Base-by-base conservation (phyloP, 2,797 vertebrate species). In the Pantherophis alleghaniensis region DNA sequence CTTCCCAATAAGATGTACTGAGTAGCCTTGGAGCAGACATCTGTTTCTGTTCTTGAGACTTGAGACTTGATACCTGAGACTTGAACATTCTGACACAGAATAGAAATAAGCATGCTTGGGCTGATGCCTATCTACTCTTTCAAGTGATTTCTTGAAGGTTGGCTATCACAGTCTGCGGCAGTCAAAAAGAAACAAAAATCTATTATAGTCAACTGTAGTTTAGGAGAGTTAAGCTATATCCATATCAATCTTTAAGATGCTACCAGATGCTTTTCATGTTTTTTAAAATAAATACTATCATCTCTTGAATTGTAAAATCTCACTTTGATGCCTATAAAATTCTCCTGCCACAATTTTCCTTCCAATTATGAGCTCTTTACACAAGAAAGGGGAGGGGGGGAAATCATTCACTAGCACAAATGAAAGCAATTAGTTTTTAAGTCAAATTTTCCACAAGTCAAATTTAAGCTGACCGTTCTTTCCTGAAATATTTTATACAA, bases 341-440 rank as follows among this genome's bases (percentile, higher is more conserved):
- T 53, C 28, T 63, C 63, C 55, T 74, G n/a, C 11, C 47, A 5
- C 32, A 59, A 66, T 90, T 96, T 96, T 96, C n/a, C 63, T 97
- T 96, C 94, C 91, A 95, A 92, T 55, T 91, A 94, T 93, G 90
- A 57, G 51, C 91, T 96, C 91, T 91, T 93, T 93, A 92, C 13
- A 86, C 42, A 94, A 88, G 95, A 63, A 83, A 92, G 95, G 93
- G 20, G 37, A 47, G 11, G 20, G 7, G 74, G 3, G 2, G 4
- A 83, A 94, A 13, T 86, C 42, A 53, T 6, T 87, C 56, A 87
- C 22, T 88, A 97, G 95, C 93, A 96, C 93, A 97, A 96, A 97
- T 90, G 89, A 93, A 91, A 95, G 96, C 94, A 95, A 96, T 95
- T 89, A 86, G 26, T 94, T 95, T 95, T 95, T 94, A 95, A 94